Evolutionary conservation across 2,888 invertebrate species (phyloP).

Genomic region (Thysanoteuthis rhombus): DNA sequence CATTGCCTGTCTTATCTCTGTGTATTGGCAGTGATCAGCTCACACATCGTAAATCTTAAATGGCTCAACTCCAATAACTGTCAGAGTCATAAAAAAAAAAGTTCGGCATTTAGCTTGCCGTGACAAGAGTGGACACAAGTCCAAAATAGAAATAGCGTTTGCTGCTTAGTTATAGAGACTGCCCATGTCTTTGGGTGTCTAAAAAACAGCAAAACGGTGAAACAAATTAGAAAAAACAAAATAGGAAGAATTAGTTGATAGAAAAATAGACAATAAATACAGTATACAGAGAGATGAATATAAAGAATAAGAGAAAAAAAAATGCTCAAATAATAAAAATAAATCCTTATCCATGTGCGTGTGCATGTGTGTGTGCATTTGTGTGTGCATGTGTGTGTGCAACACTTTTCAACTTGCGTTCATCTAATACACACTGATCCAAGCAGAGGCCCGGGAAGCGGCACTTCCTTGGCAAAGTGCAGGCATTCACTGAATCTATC

Average conservation of each 20-base stretch:
- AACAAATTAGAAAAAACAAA: neutral
- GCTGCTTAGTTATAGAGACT: neutral
- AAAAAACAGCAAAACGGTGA: neutral
- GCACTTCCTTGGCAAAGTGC: too few species aligned
- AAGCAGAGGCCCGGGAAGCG: too few species aligned
- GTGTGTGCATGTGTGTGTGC: too few species aligned
- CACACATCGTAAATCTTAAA: neutral
- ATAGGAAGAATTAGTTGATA: neutral
- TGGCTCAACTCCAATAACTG: neutral
- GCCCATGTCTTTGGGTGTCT: neutral
- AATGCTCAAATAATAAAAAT: too few species aligned
- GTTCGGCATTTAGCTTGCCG: neutral
- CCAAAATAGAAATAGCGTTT: neutral
- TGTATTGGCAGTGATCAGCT: neutral
- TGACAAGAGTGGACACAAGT: neutral
- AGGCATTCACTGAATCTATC: too few species aligned
- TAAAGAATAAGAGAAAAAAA: too few species aligned
- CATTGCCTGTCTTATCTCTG: neutral
- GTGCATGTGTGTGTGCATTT: too few species aligned
- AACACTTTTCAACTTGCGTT: too few species aligned
- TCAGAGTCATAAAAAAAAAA: neutral
- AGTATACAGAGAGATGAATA: neutral
- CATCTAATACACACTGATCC: too few species aligned
- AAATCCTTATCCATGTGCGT: too few species aligned
- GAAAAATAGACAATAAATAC: neutral